Conservation (phyloP, 2,113 vertebrate genomes). For the Alethe castanea region DNA sequence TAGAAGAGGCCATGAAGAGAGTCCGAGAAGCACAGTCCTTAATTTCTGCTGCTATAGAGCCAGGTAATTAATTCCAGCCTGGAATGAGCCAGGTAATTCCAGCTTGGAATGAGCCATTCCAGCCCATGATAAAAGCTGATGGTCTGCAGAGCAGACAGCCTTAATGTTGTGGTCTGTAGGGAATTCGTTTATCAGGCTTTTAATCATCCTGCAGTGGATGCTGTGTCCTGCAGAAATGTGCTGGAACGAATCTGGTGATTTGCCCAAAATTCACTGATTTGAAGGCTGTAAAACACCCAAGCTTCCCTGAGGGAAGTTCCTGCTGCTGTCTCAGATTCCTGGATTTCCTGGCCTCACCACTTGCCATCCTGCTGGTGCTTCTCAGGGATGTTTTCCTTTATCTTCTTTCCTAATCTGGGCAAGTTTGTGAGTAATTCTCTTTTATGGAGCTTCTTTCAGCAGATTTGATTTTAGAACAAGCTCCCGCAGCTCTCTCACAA, state of each 20-base stretch:
- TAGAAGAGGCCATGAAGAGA: conserved; percentile 98
- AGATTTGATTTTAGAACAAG: not conserved
- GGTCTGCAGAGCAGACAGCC: not conserved
- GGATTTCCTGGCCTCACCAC: not conserved
- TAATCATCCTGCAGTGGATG: not conserved
- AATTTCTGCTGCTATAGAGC: conserved; percentile 97
- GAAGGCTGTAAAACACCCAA: not conserved
- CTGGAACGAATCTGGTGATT: not conserved
- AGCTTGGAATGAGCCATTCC: not conserved
- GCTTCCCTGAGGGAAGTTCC: not conserved
- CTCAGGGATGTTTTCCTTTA: not conserved
- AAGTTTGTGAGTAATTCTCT: not conserved
- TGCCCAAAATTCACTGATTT: not conserved
- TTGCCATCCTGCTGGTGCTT: not conserved
- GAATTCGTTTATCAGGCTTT: not conserved
- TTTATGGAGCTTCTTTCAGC: not conserved
- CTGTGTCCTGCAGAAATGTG: not conserved
- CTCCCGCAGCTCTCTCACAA: not conserved
- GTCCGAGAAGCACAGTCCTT: conserved; percentile 96
- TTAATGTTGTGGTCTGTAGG: accelerated
- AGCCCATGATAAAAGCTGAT: accelerated
- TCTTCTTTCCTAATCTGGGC: not conserved
- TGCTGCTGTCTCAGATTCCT: not conserved
- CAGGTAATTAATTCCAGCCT: conserved; percentile 71
- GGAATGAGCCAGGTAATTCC: too few relatives aligned